Conservation (phyloP, 1,140 invertebrate genomes). For the Drosophila lacertosa region DNA sequence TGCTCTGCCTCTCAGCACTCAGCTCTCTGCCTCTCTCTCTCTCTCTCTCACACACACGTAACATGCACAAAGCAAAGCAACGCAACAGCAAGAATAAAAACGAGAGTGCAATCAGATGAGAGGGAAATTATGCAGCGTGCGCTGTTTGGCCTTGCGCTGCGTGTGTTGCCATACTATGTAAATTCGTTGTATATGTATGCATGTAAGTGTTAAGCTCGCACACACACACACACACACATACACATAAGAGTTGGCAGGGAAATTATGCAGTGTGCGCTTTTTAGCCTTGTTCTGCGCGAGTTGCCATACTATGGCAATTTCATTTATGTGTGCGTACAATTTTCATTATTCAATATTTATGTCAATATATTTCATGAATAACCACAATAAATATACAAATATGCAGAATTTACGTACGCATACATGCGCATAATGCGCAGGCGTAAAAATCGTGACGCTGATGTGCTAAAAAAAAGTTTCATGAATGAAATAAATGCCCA, state of each 20-base stretch:
- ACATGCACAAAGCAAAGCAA: constrained; percentile 15
- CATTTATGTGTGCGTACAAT: not conserved
- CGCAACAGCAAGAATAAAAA: constrained; percentile 29
- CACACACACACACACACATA: too few relatives aligned
- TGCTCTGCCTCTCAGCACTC: not conserved
- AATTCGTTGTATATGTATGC: not conserved
- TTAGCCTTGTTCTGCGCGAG: constrained; percentile 18
- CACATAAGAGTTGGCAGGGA: constrained; percentile 31
- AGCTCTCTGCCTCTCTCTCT: not conserved
- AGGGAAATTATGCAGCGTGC: constrained; percentile 34
- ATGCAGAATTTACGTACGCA: not conserved
- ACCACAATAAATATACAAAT: not conserved
- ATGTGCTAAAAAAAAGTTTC: constrained; percentile 17
- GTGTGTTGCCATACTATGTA: not conserved
- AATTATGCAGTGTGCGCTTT: constrained; percentile 27
- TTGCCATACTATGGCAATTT: not conserved
- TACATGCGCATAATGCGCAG: not conserved
- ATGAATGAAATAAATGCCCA: constrained; percentile 42
- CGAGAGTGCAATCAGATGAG: constrained; percentile 7
- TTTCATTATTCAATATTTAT: too few relatives aligned
- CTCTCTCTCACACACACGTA: not conserved
- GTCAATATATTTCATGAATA: not conserved
- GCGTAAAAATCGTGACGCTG: constrained; percentile 22
- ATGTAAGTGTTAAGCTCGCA: not conserved
- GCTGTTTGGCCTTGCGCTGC: constrained; percentile 27